phyloP scores from a whole-genome alignment of 2,888 invertebrate genomes.

The Coleophora deauratella region DNA sequence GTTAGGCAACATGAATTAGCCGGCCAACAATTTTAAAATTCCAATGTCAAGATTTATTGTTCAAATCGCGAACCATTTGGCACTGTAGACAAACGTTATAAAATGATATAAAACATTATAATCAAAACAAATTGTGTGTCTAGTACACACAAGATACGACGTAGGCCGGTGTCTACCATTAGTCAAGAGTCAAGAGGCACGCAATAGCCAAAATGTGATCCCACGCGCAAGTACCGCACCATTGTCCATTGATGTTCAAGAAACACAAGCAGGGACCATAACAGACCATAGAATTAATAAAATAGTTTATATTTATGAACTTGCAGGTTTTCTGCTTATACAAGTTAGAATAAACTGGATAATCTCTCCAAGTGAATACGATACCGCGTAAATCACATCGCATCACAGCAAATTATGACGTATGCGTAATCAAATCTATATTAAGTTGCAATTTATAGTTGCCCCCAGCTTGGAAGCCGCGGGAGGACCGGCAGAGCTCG shows the following conservation, averaged over 20 bases:
- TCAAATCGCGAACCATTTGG: too few species aligned
- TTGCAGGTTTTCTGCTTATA: not conserved
- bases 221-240: slow-evolving; percentile 26
- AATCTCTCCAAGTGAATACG: too few species aligned
- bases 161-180: slow-evolving; percentile 19
- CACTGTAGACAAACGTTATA: too few species aligned
- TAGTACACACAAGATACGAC: not conserved
- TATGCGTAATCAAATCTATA: slow-evolving; percentile 2
- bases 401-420: slow-evolving; percentile 3
- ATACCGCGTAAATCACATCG: not conserved
- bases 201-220: slow-evolving; percentile 24
- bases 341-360: too few species aligned
- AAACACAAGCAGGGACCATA: slow-evolving; percentile 10
- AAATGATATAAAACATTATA: too few species aligned
- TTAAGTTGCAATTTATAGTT: not conserved
- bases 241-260: slow-evolving; percentile 20
- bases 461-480: not conserved
- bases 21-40: too few species aligned
- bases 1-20: too few species aligned
- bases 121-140: too few species aligned
- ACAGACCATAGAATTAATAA: not conserved
- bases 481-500: slow-evolving; percentile 20
- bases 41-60: too few species aligned
- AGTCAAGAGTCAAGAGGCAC: slow-evolving; percentile 17
- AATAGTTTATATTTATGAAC: slow-evolving; percentile 1